These are phyloP conservation scores for Dendrolimus pini DNA, from an alignment of 2,888 invertebrate species.

Conservation along the genomic window DNA sequence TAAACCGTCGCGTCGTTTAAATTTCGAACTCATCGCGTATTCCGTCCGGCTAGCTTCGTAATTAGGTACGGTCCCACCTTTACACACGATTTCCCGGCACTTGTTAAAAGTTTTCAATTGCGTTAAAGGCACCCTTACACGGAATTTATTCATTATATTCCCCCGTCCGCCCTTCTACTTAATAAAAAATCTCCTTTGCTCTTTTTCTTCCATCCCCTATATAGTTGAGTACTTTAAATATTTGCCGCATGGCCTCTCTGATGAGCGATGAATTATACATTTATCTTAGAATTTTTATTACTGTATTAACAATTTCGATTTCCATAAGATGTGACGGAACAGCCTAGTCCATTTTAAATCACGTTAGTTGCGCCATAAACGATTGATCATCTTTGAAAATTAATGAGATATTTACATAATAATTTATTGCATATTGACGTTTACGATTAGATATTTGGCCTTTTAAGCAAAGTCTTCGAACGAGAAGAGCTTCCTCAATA, in stretches of 20 bases:
- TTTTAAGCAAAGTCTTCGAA: too few relatives aligned
- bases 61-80: conserved; percentile 70
- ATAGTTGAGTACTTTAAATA: conserved; percentile 67
- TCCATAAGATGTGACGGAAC: conserved; percentile 23
- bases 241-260: conserved; percentile 64
- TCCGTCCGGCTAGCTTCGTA: conserved; percentile 53
- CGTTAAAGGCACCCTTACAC: conserved; percentile 66
- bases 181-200: conserved; percentile 65
- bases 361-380: conserved; percentile 1
- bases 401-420: not conserved
- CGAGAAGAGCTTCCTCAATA: too few relatives aligned
- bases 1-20: conserved; percentile 39
- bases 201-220: conserved; percentile 52
- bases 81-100: conserved; percentile 74
- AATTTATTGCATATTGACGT: too few relatives aligned
- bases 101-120: conserved; percentile 77
- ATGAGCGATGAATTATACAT: conserved; percentile 68
- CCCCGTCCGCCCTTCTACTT: conserved; percentile 52
- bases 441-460: too few relatives aligned
- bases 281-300: conserved; percentile 52
- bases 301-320: conserved; percentile 33
- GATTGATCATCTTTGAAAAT: not conserved
- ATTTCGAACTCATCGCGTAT: conserved; percentile 66
- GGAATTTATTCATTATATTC: conserved; percentile 75
- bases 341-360: conserved; percentile 15